A percentile compares a stretch with the other conserved stretches of the same genome.
Evolutionary conservation across 2,797 vertebrate genomes (phyloP).

Genomic region (Apogon talboti): DNA sequence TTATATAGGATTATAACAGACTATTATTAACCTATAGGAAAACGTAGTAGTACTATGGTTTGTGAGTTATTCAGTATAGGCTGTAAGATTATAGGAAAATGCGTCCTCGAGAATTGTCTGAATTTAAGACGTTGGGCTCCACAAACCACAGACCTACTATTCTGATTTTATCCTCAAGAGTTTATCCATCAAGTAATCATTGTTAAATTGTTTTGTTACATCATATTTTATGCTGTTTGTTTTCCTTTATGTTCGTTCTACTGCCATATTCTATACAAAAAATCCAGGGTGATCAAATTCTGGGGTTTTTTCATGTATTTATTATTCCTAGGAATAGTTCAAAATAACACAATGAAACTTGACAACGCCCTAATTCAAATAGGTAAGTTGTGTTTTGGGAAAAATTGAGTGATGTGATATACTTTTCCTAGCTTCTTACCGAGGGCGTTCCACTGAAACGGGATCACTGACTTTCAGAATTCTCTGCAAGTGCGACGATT

Average conservation of each 20-base stretch:
- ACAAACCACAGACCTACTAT: slow-evolving; percentile 74
- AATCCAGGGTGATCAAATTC: slow-evolving; percentile 98
- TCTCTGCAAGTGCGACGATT: slow-evolving; percentile 93
- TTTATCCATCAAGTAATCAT: slow-evolving; percentile 75
- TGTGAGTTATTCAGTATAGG: slow-evolving; percentile 78
- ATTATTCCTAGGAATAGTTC: slow-evolving; percentile 99
- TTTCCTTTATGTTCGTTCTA: slow-evolving; percentile 89
- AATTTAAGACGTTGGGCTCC: slow-evolving; percentile 39
- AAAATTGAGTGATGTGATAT: slow-evolving; percentile 83
- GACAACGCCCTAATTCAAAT: slow-evolving; percentile 91
- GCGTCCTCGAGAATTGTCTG: slow-evolving; percentile 62
- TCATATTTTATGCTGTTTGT: slow-evolving; percentile 86
- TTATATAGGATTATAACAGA: slow-evolving; percentile 89
- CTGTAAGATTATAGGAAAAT: slow-evolving; percentile 58
- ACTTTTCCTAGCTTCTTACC: slow-evolving; percentile 89
- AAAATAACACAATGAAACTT: slow-evolving; percentile 97
- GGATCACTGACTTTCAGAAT: slow-evolving; percentile 96
- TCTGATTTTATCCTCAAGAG: slow-evolving; percentile 65
- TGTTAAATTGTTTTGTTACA: slow-evolving; percentile 74
- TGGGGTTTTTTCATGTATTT: slow-evolving; percentile 98
- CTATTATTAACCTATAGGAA: slow-evolving; percentile 85
- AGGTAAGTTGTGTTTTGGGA: slow-evolving; percentile 89
- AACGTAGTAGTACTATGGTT: slow-evolving; percentile 85
- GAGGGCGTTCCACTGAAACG: slow-evolving; percentile 87
- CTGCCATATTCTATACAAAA: slow-evolving; percentile 93